Conservation (phyloP, 1,140 invertebrate genomes). For the Monomorium pharaonis region DNA sequence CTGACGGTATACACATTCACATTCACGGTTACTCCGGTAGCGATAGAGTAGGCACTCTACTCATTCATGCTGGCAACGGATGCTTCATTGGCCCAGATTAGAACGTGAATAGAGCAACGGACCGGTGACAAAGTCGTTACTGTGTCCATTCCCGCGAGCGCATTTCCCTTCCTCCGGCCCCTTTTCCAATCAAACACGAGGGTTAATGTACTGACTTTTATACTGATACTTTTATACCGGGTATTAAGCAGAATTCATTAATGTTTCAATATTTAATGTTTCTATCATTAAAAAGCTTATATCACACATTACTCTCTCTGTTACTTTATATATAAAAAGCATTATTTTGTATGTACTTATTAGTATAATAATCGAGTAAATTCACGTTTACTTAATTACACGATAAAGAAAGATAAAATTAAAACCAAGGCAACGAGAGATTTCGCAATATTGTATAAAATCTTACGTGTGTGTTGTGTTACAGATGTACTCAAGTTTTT, state of each 20-base stretch:
- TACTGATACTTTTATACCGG: not conserved
- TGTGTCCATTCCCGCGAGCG: slow-evolving; percentile 65
- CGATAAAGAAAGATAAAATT: too few relatives aligned
- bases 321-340: not conserved
- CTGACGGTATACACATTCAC: slow-evolving; percentile 27
- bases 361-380: slow-evolving; percentile 21
- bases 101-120: slow-evolving; percentile 69
- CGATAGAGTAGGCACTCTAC: slow-evolving; percentile 38
- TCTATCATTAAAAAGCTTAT: not conserved
- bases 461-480: not conserved
- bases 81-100: slow-evolving; percentile 77
- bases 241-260: too few relatives aligned
- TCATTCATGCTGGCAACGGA: slow-evolving; percentile 70
- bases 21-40: slow-evolving; percentile 42
- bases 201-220: slow-evolving; percentile 57
- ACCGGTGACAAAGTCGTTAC: slow-evolving; percentile 42
- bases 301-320: not conserved
- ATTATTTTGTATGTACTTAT: not conserved
- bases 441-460: slow-evolving; percentile 8
- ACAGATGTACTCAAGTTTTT: not conserved
- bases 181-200: slow-evolving; percentile 37
- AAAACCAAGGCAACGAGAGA: not conserved
- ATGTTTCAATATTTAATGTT: not conserved
- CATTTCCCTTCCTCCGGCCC: not conserved
- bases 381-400: not conserved